Evolutionary conservation across 2,888 invertebrate genomes (phyloP).

Genomic region (Pheosia tremula): DNA sequence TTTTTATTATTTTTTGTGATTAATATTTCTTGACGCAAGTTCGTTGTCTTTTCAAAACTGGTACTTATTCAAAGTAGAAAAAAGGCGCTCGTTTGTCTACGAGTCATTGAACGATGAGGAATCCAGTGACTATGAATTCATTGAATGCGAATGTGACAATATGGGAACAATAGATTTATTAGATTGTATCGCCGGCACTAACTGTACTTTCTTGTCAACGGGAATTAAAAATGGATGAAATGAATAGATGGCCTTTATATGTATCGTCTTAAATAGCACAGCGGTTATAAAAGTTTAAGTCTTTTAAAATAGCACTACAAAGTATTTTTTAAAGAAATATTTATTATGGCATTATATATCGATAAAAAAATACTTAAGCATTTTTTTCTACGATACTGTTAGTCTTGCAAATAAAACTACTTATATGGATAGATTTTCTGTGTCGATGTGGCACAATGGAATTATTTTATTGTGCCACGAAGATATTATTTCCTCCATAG

Average conservation of each 20-base stretch:
- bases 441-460: too few relatives aligned
- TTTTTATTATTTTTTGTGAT: background rate
- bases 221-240: slow-evolving; percentile 5
- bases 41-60: slow-evolving; percentile 14
- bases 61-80: background rate
- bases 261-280: background rate
- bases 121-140: slow-evolving; percentile 24
- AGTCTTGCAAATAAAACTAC: too few relatives aligned
- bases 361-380: too few relatives aligned
- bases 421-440: too few relatives aligned
- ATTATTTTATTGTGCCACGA: too few relatives aligned
- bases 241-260: slow-evolving; percentile 12
- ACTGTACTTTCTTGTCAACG: slow-evolving; percentile 10
- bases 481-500: too few relatives aligned
- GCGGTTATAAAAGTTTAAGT: too few relatives aligned
- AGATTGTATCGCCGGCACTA: slow-evolving; percentile 13
- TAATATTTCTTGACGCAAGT: slow-evolving; percentile 8
- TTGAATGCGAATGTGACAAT: slow-evolving; percentile 23
- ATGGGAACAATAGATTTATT: slow-evolving; percentile 33
- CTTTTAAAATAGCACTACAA: too few relatives aligned
- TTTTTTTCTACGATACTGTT: too few relatives aligned
- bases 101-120: slow-evolving; percentile 23
- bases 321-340: too few relatives aligned
- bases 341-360: too few relatives aligned
- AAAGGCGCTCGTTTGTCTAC: slow-evolving; percentile 13